Evolutionary conservation across 2,113 vertebrate genomes (phyloP), one percentile per base, ranked within the genome.

Genomic region (Guaruba guarouba): DNA sequence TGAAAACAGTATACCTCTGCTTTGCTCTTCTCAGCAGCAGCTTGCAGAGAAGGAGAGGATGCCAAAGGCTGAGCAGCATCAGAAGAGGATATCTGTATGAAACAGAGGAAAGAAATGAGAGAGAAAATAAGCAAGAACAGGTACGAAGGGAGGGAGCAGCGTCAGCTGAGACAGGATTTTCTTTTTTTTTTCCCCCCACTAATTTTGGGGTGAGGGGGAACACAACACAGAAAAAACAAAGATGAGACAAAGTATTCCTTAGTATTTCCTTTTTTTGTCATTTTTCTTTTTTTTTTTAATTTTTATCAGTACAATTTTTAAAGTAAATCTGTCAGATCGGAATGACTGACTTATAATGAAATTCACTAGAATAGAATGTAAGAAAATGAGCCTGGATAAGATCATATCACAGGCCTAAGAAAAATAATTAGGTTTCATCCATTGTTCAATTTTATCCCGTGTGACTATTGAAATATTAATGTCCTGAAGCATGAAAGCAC

Each of bases 21-120:
- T 97, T 98, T 99, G 98, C 93, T 99, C 98, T 98, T 99, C 96
- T 99, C 99, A 96, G 93, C 97, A 97, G 98, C 97, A 97, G 98
- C 97, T 98, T 98, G 99, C 81, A 98, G 98, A 98, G 98, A 98
- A 87, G 98, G 98, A 91, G 98, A 99, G 87, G 98, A 98, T 96
- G 98, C 97, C 97, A 98, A 98, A 97, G 98, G 97, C 96, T 98
- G 98, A 97, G 98, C 97, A 95, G 97, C 98, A 97, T 99, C 99
- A 98, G 98, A 98, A 57, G 98, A 98, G 96, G 98, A 94, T 92
- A 98, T 99, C 98, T 99, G 98, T 97, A 94, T 92, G 96, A 97
- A 96, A 88, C 67, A 97, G 96, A 94, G 78, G 84, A 96, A 97
- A 97, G 96, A 85, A 95, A 92, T 49, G 62, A 93, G 82, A 96